Evolutionary conservation across 2,797 vertebrate species (phyloP).

Genomic region (Toxotes lorentzi): DNA sequence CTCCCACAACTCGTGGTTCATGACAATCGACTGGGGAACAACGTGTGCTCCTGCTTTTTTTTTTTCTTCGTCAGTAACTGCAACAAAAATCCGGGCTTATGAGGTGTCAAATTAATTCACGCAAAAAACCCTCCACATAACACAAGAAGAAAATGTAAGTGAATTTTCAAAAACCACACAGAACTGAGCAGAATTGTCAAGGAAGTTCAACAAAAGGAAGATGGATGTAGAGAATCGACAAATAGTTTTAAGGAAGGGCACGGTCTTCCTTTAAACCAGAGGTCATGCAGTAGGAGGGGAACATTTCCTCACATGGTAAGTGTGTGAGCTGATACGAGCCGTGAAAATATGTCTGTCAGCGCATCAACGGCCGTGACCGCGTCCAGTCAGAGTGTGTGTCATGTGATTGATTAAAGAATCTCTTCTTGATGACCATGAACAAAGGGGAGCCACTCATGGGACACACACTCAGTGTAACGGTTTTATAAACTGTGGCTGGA

Average conservation of each 20-base stretch:
- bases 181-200: not conserved
- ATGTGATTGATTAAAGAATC: slow-evolving; percentile 29
- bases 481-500: not conserved
- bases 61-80: slow-evolving; percentile 10
- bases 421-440: slow-evolving; percentile 33
- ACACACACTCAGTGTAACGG: slow-evolving; percentile 27
- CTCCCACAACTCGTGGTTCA: slow-evolving; percentile 55
- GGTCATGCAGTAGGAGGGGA: not conserved
- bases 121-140: not conserved
- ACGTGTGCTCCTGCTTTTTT: slow-evolving; percentile 20
- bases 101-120: slow-evolving; percentile 61
- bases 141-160: not conserved
- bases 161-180: slow-evolving; percentile 12
- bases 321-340: slow-evolving; percentile 21
- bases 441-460: slow-evolving; percentile 13
- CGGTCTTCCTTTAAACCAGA: slow-evolving; percentile 13
- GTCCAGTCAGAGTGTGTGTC: slow-evolving; percentile 12
- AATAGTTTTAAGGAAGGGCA: slow-evolving; percentile 14
- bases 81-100: slow-evolving; percentile 45
- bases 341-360: slow-evolving; percentile 35
- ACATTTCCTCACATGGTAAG: slow-evolving; percentile 5
- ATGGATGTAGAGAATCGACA: slow-evolving; percentile 32
- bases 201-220: slow-evolving; percentile 13
- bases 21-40: slow-evolving; percentile 44
- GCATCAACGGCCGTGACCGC: slow-evolving; percentile 27